Evolutionary conservation across 2,888 invertebrate genomes (phyloP), one percentile per base, ranked within the genome.

Genomic region (Drosophila maculinotata): DNA sequence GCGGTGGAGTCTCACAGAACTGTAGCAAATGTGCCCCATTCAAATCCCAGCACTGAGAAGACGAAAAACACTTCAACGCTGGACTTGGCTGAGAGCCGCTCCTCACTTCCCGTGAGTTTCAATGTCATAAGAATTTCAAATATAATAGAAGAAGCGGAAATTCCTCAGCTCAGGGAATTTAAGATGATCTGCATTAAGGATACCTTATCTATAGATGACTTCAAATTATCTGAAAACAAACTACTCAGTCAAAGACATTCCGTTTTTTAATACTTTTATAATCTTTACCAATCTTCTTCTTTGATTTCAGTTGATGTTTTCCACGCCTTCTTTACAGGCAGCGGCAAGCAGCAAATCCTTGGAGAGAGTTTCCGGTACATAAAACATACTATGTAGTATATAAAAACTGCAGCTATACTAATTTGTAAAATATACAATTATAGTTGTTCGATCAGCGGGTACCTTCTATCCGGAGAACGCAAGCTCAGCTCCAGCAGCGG

Each of bases 381-480:
- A 17, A 6, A 3, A 9, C 12, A 6, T 3, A 6, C n/a, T n/a
- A n/a, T n/a, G n/a, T n/a, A n/a, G n/a, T n/a, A n/a, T n/a, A n/a
- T n/a, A n/a, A n/a, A n/a, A n/a, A n/a, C n/a, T n/a, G n/a, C n/a
- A n/a, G n/a, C n/a, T n/a, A n/a, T n/a, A n/a, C n/a, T n/a, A 17
- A 31, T 14, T 5, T 3, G 17, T 28, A 9, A 9, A 12, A 12
- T 33, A 9, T 39, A 15, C 3, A 1, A 7, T 25, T 15, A 0
- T 5, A 91, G 91, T 91, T 39, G 90, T 91, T 33, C 90, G 92
- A 10, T 90, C 91, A 5, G 87, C 91, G 8, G 91, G 91, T 9
- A 91, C 92, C 10, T 91, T 88, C 56, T 91, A 89, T 64, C 92
- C 91, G 1, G 88, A 90, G 67, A 91, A 91, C 36, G 85, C 71